Base-by-base conservation (phyloP, 2,888 invertebrate species). In the Cybosia mesomella region DNA sequence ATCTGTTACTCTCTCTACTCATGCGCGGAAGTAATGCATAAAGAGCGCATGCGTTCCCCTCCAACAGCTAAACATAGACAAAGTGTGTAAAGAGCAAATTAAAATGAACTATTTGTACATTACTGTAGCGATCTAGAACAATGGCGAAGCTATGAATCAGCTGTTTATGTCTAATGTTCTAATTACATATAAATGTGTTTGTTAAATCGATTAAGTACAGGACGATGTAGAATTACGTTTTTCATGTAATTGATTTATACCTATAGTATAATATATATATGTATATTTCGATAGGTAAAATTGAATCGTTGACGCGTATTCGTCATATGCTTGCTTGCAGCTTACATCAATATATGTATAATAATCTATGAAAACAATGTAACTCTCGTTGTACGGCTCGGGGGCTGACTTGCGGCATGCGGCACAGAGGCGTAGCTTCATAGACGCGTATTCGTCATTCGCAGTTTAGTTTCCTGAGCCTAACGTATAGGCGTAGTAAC, bases 41-140 rank as follows among this genome's bases (percentile, higher is more conserved):
- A 77, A 81, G 80, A 76, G 83, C 87, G 87, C 87, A 84, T 83
- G 86, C 86, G 88, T 83, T 77, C 81, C 86, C 86, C 81, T 79
- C 73, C 81, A 72, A 70, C 32, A 59, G 68, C 73, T 74, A 79
- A 75, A 79, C 76, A 82, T 80, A 81, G 79, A 80, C 72, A 68
- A 73, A 64, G 28, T 57, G 58, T 53, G 43, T 58, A 58, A 49
- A 72, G 55, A 67, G 13, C 22, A 9, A 49, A 49, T 49, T 7
- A 28, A 43, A 67, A 58, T 63, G 34, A 64, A 36, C 28, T 59
- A 64, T 49, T 67, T 59, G 21, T 13, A 54, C 36, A 68, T 72
- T 70, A 34, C 72, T 62, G 70, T 79, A 66, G 70, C 58, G 43
- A 76, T 74, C 15, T 10, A 22, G 66, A 72, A 69, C 58, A 69